Conservation (phyloP, 2,797 vertebrate species). For the Protosalanx chinensis region DNA sequence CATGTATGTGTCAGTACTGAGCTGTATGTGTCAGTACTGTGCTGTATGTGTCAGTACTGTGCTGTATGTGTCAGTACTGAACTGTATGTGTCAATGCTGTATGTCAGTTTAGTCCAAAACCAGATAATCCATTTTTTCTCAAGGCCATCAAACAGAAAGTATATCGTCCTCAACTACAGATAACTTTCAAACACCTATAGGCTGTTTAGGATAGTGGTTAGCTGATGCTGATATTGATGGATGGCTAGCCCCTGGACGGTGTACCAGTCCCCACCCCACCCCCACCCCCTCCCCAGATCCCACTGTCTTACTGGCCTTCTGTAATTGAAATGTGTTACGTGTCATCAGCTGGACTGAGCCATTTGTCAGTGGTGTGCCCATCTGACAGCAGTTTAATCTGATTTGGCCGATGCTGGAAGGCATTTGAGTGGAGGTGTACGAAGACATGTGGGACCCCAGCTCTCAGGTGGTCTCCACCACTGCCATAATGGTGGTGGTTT, state of each 20-base stretch:
- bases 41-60: too few relatives aligned
- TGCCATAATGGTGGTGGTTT: too few relatives aligned
- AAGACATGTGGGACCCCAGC: slow-evolving; percentile 56
- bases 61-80: neutral
- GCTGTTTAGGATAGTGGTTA: too few relatives aligned
- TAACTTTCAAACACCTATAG: too few relatives aligned
- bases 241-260: neutral
- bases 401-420: slow-evolving; percentile 72
- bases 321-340: slow-evolving; percentile 79
- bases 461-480: neutral
- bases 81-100: neutral
- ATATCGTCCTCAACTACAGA: too few relatives aligned
- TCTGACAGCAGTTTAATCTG: slow-evolving; percentile 84
- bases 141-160: too few relatives aligned
- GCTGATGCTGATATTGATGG: neutral
- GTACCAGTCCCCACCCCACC: neutral
- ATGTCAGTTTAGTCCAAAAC: neutral
- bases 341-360: slow-evolving; percentile 70
- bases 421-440: slow-evolving; percentile 76
- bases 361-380: slow-evolving; percentile 79
- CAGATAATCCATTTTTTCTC: too few relatives aligned
- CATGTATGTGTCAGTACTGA: too few relatives aligned
- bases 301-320: neutral
- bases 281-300: slow-evolving; percentile 4
- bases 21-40: too few relatives aligned